These are phyloP conservation scores for Paracyprichromis sp. DNA, from an alignment of 2,113 vertebrate genomes.

Conservation along the genomic window DNA sequence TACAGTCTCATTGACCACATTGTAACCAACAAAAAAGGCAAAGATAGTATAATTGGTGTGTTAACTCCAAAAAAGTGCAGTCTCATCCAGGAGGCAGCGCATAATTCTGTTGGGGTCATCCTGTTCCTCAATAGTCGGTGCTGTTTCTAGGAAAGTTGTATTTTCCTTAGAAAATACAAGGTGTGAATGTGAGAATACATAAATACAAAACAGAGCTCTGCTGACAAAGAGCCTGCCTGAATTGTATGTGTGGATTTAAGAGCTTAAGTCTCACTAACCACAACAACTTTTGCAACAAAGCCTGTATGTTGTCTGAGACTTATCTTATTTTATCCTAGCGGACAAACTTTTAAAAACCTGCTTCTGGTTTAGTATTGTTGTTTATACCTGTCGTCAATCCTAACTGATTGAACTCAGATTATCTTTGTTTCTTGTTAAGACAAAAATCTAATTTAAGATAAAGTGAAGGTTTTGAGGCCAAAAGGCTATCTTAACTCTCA, in stretches of 20 bases:
- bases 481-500: background rate
- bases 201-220: background rate
- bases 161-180: background rate
- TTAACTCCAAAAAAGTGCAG: background rate
- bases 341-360: background rate
- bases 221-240: background rate
- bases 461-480: background rate
- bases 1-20: background rate
- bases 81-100: background rate
- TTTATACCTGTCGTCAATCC: background rate
- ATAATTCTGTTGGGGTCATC: background rate
- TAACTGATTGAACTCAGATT: background rate
- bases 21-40: background rate
- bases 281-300: background rate
- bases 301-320: background rate
- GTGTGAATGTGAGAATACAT: slow-evolving; percentile 2
- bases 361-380: background rate
- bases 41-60: background rate
- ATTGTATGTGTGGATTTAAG: background rate
- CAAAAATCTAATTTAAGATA: background rate
- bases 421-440: background rate
- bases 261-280: background rate
- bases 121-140: background rate
- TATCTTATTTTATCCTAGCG: background rate
- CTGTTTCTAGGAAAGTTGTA: background rate